Evolutionary conservation across 1,140 invertebrate genomes (phyloP).

Genomic region (Orchestia grillus): DNA sequence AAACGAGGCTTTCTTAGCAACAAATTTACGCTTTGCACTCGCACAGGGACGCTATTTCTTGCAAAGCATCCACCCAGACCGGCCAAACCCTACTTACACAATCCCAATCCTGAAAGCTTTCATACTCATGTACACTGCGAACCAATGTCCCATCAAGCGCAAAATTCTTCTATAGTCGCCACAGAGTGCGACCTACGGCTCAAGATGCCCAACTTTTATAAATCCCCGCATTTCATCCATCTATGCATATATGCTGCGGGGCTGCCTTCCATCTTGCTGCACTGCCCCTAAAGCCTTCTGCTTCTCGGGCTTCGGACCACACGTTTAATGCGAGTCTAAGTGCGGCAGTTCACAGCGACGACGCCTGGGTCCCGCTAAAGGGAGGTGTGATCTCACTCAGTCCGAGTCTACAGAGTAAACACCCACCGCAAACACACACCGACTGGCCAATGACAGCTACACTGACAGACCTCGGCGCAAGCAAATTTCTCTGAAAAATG

Average conservation of each 20-base stretch:
- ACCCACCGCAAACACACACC: neutral
- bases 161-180: neutral
- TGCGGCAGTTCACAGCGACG: conserved; percentile 22
- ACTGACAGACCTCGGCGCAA: conserved; percentile 25
- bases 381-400: conserved; percentile 42
- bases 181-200: neutral
- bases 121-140: neutral
- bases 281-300: neutral
- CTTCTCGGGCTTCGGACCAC: neutral
- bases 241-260: too few species aligned
- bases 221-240: neutral
- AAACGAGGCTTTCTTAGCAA: neutral
- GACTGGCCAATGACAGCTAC: conserved; percentile 14
- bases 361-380: conserved; percentile 12
- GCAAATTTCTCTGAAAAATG: conserved; percentile 1
- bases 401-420: neutral
- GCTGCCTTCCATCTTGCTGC: neutral
- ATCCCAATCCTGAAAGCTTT: neutral
- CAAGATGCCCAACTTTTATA: neutral
- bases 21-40: neutral
- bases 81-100: neutral
- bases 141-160: neutral
- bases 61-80: neutral
- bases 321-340: neutral
- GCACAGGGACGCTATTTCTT: neutral